Evolutionary conservation across 2,888 invertebrate genomes (phyloP).

Genomic region (Drosophila trichaetosa): DNA sequence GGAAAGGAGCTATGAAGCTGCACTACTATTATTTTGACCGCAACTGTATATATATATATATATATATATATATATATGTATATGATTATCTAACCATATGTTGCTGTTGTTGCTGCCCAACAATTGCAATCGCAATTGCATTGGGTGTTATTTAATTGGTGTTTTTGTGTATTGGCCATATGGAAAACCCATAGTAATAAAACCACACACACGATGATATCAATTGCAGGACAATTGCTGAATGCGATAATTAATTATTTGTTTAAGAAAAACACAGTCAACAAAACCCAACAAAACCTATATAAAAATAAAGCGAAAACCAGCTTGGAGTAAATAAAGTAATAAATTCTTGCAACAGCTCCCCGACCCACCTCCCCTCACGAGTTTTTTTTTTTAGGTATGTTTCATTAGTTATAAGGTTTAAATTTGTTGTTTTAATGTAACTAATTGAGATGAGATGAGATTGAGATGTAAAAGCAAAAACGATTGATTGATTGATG

Average conservation of each 20-base stretch:
- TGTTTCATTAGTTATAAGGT: background rate
- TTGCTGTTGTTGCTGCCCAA: background rate
- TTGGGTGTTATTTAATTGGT: background rate
- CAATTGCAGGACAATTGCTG: background rate
- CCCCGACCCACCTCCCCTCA: background rate
- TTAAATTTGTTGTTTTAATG: background rate
- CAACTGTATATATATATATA: background rate
- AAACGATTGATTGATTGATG: background rate
- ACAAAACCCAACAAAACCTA: background rate
- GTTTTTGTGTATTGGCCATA: background rate
- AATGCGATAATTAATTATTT: background rate
- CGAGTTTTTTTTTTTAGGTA: background rate
- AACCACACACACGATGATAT: background rate
- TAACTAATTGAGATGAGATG: background rate
- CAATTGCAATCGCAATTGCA: background rate
- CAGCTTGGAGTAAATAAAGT: background rate
- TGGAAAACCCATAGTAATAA: background rate
- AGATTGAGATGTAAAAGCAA: background rate
- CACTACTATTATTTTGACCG: background rate
- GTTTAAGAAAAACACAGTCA: background rate
- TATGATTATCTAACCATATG: background rate
- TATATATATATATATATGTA: background rate
- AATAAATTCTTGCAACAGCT: background rate
- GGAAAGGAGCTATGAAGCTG: background rate
- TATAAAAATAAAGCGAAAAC: background rate